Conservation (phyloP, 2,113 vertebrate genomes). For the Tetrao urogallus region DNA sequence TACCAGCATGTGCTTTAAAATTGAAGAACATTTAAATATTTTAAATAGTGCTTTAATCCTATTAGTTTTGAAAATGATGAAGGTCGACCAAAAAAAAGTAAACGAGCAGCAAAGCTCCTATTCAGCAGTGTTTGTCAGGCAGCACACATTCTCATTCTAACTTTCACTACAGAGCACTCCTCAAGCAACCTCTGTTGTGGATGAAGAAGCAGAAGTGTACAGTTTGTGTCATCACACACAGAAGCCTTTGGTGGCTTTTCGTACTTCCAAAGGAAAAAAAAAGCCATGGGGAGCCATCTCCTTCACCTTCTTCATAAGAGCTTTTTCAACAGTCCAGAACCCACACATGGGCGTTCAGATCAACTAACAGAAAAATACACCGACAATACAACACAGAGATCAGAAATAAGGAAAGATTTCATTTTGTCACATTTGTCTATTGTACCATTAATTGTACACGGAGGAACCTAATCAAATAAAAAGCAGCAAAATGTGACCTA, state of each 20-base stretch:
- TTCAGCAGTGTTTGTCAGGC: neutral
- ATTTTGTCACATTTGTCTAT: neutral
- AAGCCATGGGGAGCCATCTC: neutral
- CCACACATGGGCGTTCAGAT: neutral
- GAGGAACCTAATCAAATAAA: neutral
- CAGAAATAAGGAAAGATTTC: neutral
- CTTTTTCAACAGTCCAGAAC: neutral
- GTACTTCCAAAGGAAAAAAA: neutral
- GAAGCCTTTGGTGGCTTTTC: neutral
- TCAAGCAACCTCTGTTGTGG: neutral
- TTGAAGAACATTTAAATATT: neutral
- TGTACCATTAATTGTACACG: neutral
- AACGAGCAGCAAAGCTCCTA: neutral
- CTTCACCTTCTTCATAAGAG: neutral
- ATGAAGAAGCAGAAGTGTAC: neutral
- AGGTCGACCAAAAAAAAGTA: neutral
- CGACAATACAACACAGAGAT: too few species aligned
- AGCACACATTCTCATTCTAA: neutral
- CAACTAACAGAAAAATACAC: neutral
- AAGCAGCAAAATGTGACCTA: neutral
- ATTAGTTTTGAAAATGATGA: neutral
- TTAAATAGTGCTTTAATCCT: neutral
- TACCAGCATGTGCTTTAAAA: neutral
- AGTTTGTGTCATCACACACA: neutral
- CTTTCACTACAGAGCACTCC: neutral